These are phyloP conservation scores for Gortyna flavago DNA, from an alignment of 2,888 invertebrate genomes.

Conservation along the genomic window DNA sequence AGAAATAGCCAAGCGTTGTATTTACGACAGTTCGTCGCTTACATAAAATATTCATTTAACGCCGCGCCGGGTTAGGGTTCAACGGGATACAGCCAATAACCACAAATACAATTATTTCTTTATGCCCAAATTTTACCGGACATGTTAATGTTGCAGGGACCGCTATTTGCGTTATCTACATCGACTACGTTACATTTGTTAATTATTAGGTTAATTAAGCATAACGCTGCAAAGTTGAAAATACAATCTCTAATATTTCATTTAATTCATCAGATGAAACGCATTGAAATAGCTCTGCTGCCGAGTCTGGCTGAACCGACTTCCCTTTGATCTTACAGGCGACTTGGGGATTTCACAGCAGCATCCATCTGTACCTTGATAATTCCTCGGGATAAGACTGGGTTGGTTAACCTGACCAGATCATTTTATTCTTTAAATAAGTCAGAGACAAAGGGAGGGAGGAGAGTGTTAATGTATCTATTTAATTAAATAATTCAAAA, in stretches of 20 bases:
- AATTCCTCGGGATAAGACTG: neutral
- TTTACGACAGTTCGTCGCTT: constrained; percentile 67
- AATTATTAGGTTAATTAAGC: neutral
- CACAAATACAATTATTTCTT: constrained; percentile 73
- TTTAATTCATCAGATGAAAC: constrained; percentile 17
- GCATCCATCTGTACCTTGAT: neutral
- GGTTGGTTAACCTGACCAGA: neutral
- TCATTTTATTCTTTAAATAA: neutral
- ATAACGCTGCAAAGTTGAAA: neutral
- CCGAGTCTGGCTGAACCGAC: neutral
- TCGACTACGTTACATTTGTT: constrained; percentile 9
- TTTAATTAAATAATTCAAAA: neutral
- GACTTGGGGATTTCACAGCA: constrained; percentile 2
- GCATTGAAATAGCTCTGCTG: neutral
- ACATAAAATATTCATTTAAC: constrained; percentile 75
- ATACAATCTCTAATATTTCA: constrained; percentile 22
- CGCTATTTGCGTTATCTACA: constrained; percentile 37
- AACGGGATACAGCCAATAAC: constrained; percentile 69
- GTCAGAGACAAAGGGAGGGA: neutral
- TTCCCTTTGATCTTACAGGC: neutral
- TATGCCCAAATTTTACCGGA: constrained; percentile 61
- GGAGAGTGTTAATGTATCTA: neutral
- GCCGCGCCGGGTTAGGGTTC: constrained; percentile 58
- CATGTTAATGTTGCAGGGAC: constrained; percentile 60
- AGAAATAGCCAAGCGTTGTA: constrained; percentile 61